A percentile compares a stretch with the other conserved stretches of the same genome.
Evolutionary conservation across 2,888 invertebrate genomes (phyloP).

Genomic region (Sepiola atlantica): DNA sequence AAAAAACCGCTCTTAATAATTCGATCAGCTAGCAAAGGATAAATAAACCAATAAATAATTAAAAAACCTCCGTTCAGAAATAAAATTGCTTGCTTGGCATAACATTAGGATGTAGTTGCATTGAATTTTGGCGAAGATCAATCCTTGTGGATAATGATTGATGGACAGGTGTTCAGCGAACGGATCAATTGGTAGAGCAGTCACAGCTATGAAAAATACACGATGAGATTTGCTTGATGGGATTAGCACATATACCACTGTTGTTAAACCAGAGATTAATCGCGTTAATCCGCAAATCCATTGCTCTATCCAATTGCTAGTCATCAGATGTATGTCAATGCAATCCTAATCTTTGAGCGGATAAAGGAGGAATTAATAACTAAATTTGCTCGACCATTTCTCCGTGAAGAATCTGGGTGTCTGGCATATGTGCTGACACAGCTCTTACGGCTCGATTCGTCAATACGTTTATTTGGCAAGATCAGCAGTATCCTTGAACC

Average conservation of each 20-base stretch:
- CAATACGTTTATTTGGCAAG: background rate
- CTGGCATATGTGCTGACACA: background rate
- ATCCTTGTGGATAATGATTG: background rate
- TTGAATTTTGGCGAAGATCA: background rate
- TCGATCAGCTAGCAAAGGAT: too few species aligned
- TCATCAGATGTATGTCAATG: background rate
- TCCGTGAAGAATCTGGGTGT: background rate
- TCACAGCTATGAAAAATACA: background rate
- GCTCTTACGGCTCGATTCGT: background rate
- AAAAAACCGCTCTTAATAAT: too few species aligned
- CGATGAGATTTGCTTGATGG: background rate
- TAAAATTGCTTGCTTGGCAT: background rate
- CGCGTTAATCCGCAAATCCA: background rate
- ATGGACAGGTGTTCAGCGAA: background rate
- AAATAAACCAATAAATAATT: too few species aligned
- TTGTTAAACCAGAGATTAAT: background rate
- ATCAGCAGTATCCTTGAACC: background rate
- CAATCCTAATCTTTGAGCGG: background rate
- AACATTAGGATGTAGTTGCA: background rate
- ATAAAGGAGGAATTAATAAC: background rate
- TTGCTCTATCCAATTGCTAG: constrained; percentile 13
- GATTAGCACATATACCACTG: background rate
- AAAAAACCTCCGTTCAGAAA: too few species aligned
- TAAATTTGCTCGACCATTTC: background rate
- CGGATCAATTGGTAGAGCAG: background rate